Evolutionary conservation across 2,888 invertebrate species (phyloP), one percentile per base, ranked within the genome.

Genomic region (Plebejus argus): DNA sequence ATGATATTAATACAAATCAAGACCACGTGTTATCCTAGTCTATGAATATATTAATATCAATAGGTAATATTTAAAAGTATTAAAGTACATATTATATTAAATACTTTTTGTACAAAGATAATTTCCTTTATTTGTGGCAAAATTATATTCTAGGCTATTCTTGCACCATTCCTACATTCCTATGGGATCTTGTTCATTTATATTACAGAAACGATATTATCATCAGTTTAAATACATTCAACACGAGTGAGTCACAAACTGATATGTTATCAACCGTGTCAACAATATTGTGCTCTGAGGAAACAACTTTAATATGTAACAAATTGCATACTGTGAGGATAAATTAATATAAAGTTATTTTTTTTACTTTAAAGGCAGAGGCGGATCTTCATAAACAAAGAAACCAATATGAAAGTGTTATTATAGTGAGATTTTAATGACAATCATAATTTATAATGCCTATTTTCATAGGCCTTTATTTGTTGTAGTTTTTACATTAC

Each of bases 231-330:
- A 3, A n/a, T n/a, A 56, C 4, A 39, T 70, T 56, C 49, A 70
- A 18, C 39, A 53, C 28, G 82, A 79, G 81, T 87, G 85, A 87
- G 77, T 85, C 86, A 86, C 79, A 56, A 76, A 12, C 5, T 28
- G 78, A 78, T 78, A 79, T 35, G 56, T 77, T 79, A 78, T 79
- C 78, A 77, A 7, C 58, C n/a, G 53, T 70, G 72, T 77, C 82
- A 83, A 83, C 84, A 82, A 81, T 81, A 80, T 83, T 53, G 83
- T 10, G 53, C 23, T 39, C 39, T 18, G 28, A 53, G 49, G 74
- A 74, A 74, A 53, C 74, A 28, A 66, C 28, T 28, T 28, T 10
- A 23, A 66, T 28, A 28, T 66, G 28, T 66, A 33, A 66, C 18
- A 66, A 66, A 66, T 28, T 66, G 23, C 61, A 61, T 61, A 61